A percentile compares a stretch with the other conserved stretches of the same genome.
phyloP scores from a whole-genome alignment of 2,797 vertebrate genomes.

The Pitangus sulphuratus region DNA sequence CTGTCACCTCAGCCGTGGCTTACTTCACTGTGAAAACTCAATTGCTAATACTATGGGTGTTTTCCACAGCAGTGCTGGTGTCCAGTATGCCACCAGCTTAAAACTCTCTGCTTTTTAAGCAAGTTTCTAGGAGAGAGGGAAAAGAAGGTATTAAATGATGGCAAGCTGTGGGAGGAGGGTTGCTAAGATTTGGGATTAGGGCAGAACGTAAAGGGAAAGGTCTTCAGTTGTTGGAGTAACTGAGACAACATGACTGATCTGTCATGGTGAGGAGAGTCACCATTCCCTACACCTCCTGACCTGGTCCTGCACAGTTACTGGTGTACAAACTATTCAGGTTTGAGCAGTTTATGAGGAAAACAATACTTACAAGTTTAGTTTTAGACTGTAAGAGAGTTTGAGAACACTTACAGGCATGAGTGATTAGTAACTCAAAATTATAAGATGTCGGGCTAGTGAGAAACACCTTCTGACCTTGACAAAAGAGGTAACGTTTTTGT shows the following conservation, averaged over 20 bases:
- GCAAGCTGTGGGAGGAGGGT: not conserved
- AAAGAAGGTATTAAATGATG: not conserved
- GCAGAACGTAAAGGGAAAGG: not conserved
- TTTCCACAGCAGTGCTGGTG: not conserved
- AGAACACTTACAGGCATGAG: not conserved
- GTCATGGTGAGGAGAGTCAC: not conserved
- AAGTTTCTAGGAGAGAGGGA: not conserved
- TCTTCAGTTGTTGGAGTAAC: rapidly evolving
- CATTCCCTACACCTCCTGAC: not conserved
- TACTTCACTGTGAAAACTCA: not conserved
- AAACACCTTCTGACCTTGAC: not conserved
- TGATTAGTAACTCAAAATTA: not conserved
- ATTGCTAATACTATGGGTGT: not conserved
- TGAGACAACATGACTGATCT: not conserved
- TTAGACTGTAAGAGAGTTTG: not conserved
- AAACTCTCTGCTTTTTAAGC: not conserved
- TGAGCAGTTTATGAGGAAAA: not conserved
- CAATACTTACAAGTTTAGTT: not conserved
- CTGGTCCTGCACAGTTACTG: rapidly evolving
- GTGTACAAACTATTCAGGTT: not conserved
- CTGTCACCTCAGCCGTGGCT: not conserved
- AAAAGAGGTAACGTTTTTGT: not conserved
- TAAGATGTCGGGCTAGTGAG: not conserved
- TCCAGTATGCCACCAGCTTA: not conserved
- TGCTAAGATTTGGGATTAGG: not conserved